Percentiles rank a stretch among this genome's conserved stretches.
Conservation (phyloP, 2,888 invertebrate genomes). For the Lochmaea capreae region DNA sequence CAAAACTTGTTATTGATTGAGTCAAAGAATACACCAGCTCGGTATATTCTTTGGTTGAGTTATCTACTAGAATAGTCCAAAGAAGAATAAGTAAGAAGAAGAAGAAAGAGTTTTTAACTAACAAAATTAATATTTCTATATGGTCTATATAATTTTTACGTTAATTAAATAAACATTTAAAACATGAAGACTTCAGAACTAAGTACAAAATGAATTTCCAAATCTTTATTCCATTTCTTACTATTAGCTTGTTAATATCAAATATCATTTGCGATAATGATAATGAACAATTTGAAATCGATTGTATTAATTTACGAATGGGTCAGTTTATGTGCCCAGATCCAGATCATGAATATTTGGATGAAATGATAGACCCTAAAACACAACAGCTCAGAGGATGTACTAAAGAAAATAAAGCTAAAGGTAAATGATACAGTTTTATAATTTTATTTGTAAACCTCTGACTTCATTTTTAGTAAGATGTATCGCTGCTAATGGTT, state of each 20-base stretch:
- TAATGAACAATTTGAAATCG: conserved; percentile 59
- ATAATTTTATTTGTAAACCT: not conserved
- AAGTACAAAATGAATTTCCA: not conserved
- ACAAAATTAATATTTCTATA: too few relatives aligned
- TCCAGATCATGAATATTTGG: conserved; percentile 75
- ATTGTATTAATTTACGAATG: conserved; percentile 79
- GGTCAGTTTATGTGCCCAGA: conserved; percentile 88
- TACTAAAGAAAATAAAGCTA: conserved; percentile 81
- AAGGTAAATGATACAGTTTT: conserved; percentile 69
- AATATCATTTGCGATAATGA: conserved; percentile 2
- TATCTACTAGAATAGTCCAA: too few relatives aligned
- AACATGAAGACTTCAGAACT: not conserved
- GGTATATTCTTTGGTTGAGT: too few relatives aligned
- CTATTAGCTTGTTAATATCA: not conserved
- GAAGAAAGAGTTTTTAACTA: too few relatives aligned
- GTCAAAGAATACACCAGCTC: too few relatives aligned
- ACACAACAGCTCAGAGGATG: conserved; percentile 91
- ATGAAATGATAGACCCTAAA: conserved; percentile 82
- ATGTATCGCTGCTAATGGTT: conserved; percentile 85
- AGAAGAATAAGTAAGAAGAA: too few relatives aligned
- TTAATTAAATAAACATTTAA: not conserved
- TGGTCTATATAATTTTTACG: too few relatives aligned
- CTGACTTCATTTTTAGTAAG: conserved; percentile 72
- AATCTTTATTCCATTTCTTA: not conserved
- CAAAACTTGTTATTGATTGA: too few relatives aligned